Evolutionary conservation across 2,888 invertebrate species (phyloP).

Genomic region (Parelbella ahira): DNA sequence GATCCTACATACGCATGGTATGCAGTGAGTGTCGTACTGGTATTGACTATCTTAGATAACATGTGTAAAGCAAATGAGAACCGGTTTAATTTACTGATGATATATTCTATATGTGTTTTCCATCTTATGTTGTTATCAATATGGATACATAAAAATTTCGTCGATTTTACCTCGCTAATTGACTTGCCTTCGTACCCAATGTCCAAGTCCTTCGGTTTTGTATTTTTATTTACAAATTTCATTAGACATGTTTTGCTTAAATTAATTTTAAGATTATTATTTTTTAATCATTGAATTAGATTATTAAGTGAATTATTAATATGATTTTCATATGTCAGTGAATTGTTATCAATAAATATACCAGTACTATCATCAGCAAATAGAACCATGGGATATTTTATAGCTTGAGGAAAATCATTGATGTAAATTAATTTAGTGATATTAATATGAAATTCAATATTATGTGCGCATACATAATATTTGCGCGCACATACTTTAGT

Average conservation of each 20-base stretch:
- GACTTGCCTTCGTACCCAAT: neutral
- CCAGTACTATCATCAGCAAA: conserved; percentile 4
- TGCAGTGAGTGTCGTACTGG: neutral
- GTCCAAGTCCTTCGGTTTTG: neutral
- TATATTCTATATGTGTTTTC: conserved; percentile 18
- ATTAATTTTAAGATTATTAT: conserved; percentile 6
- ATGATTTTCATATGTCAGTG: neutral
- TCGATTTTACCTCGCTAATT: neutral
- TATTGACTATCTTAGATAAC: conserved; percentile 1
- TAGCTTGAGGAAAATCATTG: conserved; percentile 1
- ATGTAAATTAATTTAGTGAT: conserved; percentile 2
- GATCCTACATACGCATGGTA: conserved; percentile 4
- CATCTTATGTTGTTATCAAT: neutral
- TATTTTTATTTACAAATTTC: neutral
- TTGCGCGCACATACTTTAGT: no score
- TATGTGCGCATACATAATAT: no score
- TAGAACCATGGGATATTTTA: conserved; percentile 1
- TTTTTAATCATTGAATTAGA: neutral
- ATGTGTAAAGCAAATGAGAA: conserved; percentile 5
- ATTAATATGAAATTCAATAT: no score
- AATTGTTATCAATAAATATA: conserved; percentile 1
- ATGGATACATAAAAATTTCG: neutral
- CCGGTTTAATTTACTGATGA: neutral
- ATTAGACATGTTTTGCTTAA: neutral
- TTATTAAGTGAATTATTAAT: conserved; percentile 1